Percentiles rank a stretch among this genome's conserved stretches.
Evolutionary conservation across 2,888 invertebrate genomes (phyloP).

Genomic region (Drosophila anomelani): DNA sequence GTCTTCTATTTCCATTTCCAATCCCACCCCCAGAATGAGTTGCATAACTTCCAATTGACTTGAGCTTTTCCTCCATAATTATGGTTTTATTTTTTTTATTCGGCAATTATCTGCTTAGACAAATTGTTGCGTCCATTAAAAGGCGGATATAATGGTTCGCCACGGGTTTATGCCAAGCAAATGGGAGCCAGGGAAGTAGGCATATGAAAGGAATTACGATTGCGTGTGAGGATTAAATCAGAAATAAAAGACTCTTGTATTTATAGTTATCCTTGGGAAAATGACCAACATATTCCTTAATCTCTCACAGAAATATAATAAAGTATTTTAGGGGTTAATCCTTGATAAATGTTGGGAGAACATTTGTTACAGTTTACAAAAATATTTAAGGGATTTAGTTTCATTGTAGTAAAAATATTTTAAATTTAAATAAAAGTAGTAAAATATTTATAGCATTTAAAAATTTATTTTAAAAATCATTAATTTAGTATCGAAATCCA

Average conservation of each 20-base stretch:
- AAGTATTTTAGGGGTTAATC: no score
- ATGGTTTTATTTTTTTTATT: slow-evolving; percentile 11
- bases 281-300: slow-evolving; percentile 66
- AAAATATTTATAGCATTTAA: background rate
- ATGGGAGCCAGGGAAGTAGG: slow-evolving; percentile 49
- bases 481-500: no score
- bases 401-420: no score
- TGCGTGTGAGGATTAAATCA: slow-evolving; percentile 32
- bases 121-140: slow-evolving; percentile 65
- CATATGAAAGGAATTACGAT: slow-evolving; percentile 19
- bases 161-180: slow-evolving; percentile 37
- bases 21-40: slow-evolving; percentile 37
- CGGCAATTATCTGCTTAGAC: slow-evolving; percentile 61
- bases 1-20: slow-evolving; percentile 19
- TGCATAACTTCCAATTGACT: slow-evolving; percentile 68
- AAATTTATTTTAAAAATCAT: no score
- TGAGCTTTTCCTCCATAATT: slow-evolving; percentile 42
- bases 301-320: slow-evolving; percentile 51
- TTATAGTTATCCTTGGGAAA: slow-evolving; percentile 48
- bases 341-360: background rate
- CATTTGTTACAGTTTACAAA: no score
- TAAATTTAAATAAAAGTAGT: background rate
- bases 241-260: slow-evolving; percentile 6
- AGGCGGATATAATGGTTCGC: slow-evolving; percentile 53
- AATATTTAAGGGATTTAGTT: background rate